Base-by-base conservation (phyloP, 2,888 invertebrate genomes). In the Cantharis lateralis region DNA sequence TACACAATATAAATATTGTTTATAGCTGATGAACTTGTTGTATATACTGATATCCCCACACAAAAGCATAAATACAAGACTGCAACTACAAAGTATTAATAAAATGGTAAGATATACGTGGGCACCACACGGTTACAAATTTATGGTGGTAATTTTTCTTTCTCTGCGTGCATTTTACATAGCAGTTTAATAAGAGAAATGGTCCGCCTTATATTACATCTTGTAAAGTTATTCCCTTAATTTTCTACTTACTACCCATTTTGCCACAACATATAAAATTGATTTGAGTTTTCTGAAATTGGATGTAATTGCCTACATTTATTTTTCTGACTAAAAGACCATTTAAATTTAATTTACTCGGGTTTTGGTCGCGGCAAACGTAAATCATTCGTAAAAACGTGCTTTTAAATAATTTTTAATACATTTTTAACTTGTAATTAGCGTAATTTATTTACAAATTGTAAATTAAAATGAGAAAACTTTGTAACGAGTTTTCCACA, bases 21-120 rank as follows among this genome's bases (percentile, higher is more conserved):
- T 78, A 78, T 77, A 71, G 68, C 78, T 78, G 78, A 80, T 78
- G 77, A 78, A 77, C 74, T 78, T 78, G 75, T 77, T 78, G 74
- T 74, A 72, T 72, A 72, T 77, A 74, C 75, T 75, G 75, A 78
- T 78, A 78, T 77, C 78, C 80, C 79, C 79, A 80, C 80, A 80
- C 80, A 78, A 70, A 74, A 69, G 74, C 79, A 79, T 79, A 79
- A 80, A 78, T 78, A 78, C 76, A 28, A 74, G 75, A 71, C 75
- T 78, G 76, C 74, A 76, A 76, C 76, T 78, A 78, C 75, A 78
- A 78, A 76, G 76, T 75, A 76, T 71, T 78, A 76, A 76, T 73
- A 76, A 75, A 75, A 78, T 76, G 78, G 66, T 64, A 73, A 76
- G 75, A 72, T 73, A 68, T 71, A 78, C 78, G 78, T 78, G 78